Conservation (phyloP, 2,888 invertebrate genomes). For the Yponomeuta cagnagella region DNA sequence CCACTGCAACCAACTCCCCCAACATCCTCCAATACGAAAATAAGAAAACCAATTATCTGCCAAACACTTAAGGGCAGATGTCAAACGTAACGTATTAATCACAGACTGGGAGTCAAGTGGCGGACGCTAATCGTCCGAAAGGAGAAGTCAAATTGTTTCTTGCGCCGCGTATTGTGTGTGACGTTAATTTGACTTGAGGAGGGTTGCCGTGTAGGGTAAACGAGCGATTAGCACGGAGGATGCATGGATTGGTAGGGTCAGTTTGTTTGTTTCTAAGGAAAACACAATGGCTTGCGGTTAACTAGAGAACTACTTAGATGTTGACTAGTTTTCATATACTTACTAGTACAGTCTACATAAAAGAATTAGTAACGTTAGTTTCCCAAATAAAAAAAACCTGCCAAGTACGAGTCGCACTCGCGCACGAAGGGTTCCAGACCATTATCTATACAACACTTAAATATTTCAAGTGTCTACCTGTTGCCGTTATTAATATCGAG, state of each 20-base stretch:
- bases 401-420: no score
- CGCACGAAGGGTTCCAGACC: no score
- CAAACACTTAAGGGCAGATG: constrained; percentile 10
- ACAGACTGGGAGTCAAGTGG: not conserved
- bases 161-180: not conserved
- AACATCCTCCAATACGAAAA: not conserved
- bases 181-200: constrained; percentile 14
- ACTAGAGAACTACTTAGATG: no score
- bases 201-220: constrained; percentile 23
- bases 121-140: constrained; percentile 9
- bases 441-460: no score
- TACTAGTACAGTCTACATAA: no score
- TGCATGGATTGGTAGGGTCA: not conserved
- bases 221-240: not conserved
- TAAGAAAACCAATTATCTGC: not conserved
- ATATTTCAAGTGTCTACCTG: no score
- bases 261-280: no score
- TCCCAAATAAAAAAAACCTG: no score
- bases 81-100: constrained; percentile 12
- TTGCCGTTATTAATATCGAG: no score
- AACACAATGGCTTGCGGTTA: no score
- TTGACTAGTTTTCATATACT: no score
- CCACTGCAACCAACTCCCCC: not conserved
- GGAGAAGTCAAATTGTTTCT: constrained; percentile 3
- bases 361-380: no score